Evolutionary conservation across 2,113 vertebrate species (phyloP).

Genomic region (Chaenogobius annularis): DNA sequence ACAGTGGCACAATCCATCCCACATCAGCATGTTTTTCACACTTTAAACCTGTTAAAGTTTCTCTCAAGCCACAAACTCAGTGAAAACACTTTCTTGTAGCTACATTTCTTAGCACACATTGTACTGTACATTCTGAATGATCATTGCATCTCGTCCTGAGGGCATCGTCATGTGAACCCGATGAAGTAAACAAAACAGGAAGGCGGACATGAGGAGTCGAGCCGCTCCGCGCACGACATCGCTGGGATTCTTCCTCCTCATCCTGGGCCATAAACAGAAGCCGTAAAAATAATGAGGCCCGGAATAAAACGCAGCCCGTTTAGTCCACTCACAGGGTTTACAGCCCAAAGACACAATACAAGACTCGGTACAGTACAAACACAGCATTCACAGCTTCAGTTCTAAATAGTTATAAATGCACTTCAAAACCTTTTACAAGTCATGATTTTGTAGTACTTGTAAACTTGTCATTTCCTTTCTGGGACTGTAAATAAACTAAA

Average conservation of each 20-base stretch:
- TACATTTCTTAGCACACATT: too few relatives aligned
- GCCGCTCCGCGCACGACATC: conserved; percentile 11
- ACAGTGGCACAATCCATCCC: neutral
- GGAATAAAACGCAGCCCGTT: conserved; percentile 17
- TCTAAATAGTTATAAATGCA: too few relatives aligned
- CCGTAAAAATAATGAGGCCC: conserved; percentile 42
- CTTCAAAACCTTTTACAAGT: too few relatives aligned
- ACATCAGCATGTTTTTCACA: conserved; percentile 1
- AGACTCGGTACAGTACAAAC: neutral
- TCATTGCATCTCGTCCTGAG: conserved; percentile 9
- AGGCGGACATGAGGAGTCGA: conserved; percentile 4
- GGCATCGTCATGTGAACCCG: conserved; percentile 9
- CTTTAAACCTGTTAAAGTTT: neutral
- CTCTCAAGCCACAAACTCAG: neutral
- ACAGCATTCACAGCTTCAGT: too few relatives aligned
- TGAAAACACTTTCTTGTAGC: neutral
- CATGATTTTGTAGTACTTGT: too few relatives aligned
- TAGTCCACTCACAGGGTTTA: conserved; percentile 27
- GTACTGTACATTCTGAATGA: neutral
- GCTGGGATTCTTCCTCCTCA: conserved; percentile 28
- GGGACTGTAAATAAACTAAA: too few relatives aligned
- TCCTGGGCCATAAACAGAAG: conserved; percentile 52
- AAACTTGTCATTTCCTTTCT: too few relatives aligned
- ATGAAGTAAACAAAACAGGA: conserved; percentile 19
- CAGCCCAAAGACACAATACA: conserved; percentile 9